A percentile compares a stretch with the other conserved stretches of the same genome.
Conservation (phyloP, 2,113 vertebrate genomes). For the Crocuta crocuta region DNA sequence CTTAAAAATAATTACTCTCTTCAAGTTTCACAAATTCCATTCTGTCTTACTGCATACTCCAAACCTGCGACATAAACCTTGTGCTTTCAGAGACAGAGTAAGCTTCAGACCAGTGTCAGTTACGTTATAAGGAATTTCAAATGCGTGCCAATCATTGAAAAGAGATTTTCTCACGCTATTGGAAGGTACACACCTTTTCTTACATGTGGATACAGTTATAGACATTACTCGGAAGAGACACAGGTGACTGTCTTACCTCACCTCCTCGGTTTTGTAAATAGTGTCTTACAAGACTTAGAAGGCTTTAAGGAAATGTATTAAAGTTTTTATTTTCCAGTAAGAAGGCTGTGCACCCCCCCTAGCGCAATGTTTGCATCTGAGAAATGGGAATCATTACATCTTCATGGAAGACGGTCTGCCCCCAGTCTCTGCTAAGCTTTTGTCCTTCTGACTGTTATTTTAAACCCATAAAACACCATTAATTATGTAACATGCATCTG, state of each 20-base stretch:
- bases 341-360: rapidly evolving
- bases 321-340: neutral
- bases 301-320: neutral
- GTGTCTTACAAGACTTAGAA: neutral
- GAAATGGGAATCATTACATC: too few species aligned
- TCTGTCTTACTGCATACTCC: neutral
- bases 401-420: rapidly evolving
- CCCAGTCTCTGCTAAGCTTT: rapidly evolving
- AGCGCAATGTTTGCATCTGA: neutral
- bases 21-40: neutral
- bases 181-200: neutral
- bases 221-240: neutral
- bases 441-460: neutral
- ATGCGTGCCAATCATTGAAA: neutral
- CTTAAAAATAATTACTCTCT: neutral
- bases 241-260: too few species aligned
- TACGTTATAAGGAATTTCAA: neutral
- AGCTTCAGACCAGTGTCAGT: neutral
- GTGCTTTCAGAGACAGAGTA: neutral
- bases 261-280: rapidly evolving
- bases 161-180: neutral
- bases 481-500: neutral
- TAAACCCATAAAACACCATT: neutral
- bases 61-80: neutral
- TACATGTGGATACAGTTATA: neutral